Base-by-base conservation (phyloP, 2,797 vertebrate species). In the Micropoecilia bifurca region DNA sequence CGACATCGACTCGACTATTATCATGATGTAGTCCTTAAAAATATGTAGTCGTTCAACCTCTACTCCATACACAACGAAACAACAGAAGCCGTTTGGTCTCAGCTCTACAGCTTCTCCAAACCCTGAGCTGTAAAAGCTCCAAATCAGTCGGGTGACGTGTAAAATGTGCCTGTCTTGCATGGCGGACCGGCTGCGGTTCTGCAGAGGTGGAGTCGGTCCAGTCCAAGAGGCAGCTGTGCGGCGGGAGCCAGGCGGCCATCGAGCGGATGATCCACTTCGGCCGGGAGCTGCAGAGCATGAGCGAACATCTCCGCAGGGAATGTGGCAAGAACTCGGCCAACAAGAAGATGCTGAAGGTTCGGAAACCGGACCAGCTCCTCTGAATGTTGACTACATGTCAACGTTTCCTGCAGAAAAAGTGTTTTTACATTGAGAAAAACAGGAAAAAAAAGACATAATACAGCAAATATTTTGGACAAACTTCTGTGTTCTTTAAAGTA, bases 211-310 rank as follows among this genome's bases (percentile, higher is more conserved):
- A 99, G 80, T 97, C 97, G 0, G 94, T 95, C 90, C 98, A 98
- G 94, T 95, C 97, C 80, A 96, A 98, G 93, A 96, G 98, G 80
- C 98, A 99, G 94, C 93, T 99, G 25, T 99, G 99, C 22, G 99
- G 99, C 8, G 99, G 99, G 63, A 99, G 98, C 93, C 98, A 99
- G 89, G 98, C 98, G 0, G 99, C 99, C 84, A 97, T 99, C n/a
- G 98, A 99, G 93, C 96, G 98, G 73, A 99, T 99, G 99, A 99
- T 99, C 95, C 98, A 98, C 79, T 99, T 99, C 73, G 99, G 99
- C 85, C 95, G 99, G 90, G 99, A 99, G 93, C 93, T 99, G 73
- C 99, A 99, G 94, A 97, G 98, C 22, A 99, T 99, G 98, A 99
- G 98, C 0, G 98, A 99, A 87, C 97, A 98, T 33, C 96, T 99